Percentiles rank a stretch among this genome's conserved stretches.
Evolutionary conservation across 2,113 vertebrate genomes (phyloP).

Genomic region (Deroptyus accipitrinus): DNA sequence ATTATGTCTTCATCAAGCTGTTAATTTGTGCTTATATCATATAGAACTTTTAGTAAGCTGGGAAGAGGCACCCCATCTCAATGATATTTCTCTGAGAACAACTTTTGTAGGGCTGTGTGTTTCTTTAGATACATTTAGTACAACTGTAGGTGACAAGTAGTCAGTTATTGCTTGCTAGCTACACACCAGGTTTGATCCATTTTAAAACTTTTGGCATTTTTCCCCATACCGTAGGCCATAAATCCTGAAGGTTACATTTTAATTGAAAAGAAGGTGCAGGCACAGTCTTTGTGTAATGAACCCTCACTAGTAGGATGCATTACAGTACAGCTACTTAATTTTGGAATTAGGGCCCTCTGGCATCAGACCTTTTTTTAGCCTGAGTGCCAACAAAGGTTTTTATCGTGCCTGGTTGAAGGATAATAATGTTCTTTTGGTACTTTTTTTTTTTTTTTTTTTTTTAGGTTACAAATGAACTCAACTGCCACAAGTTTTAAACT

Average conservation of each 20-base stretch:
- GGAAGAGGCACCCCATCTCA: constrained; percentile 84
- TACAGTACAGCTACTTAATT: constrained; percentile 77
- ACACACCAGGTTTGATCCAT: constrained; percentile 93
- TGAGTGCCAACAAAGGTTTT: constrained; percentile 75
- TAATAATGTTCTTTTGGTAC: constrained; percentile 80
- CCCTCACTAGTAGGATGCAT: constrained; percentile 74
- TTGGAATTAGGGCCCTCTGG: constrained; percentile 69
- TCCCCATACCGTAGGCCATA: constrained; percentile 71
- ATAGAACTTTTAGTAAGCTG: constrained; percentile 85
- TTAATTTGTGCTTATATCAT: constrained; percentile 89
- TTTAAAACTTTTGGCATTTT: constrained; percentile 98
- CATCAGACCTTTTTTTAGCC: constrained; percentile 65
- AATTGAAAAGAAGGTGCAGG: constrained; percentile 71
- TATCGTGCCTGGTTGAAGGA: constrained; percentile 79
- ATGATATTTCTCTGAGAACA: constrained; percentile 86
- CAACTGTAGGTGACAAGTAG: constrained; percentile 89
- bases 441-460: constrained; percentile 64
- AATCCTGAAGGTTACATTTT: constrained; percentile 74
- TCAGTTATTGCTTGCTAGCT: constrained; percentile 92
- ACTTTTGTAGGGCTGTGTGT: constrained; percentile 91
- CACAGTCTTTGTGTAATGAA: constrained; percentile 75
- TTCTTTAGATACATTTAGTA: constrained; percentile 93
- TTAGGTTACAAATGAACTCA: constrained; percentile 87
- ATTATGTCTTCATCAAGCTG: constrained; percentile 81
- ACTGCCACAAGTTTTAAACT: constrained; percentile 99